These are phyloP conservation scores for Micropoecilia bifurca DNA, from an alignment of 2,797 vertebrate genomes.

Conservation along the genomic window DNA sequence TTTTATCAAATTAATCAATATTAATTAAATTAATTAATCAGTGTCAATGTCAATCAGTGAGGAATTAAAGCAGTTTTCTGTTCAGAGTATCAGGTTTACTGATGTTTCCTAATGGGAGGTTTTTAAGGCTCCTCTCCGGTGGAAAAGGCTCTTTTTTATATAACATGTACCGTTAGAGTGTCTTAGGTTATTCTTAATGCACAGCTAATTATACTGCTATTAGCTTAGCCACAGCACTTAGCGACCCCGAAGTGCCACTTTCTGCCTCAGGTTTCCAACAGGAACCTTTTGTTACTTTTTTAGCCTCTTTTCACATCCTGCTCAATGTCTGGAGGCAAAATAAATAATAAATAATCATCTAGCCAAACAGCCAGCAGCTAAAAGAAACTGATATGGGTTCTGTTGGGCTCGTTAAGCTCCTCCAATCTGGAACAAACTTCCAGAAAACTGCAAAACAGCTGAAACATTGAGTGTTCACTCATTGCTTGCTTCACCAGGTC, in stretches of 20 bases:
- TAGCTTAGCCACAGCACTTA: neutral
- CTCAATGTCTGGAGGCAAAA: neutral
- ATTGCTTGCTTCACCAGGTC: no score
- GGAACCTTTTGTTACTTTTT: neutral
- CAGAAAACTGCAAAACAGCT: no score
- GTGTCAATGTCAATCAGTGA: neutral
- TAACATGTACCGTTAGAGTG: neutral
- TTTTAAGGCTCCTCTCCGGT: neutral
- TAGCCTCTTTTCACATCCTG: neutral
- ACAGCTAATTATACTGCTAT: neutral
- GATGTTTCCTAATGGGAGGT: neutral
- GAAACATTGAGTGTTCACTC: no score
- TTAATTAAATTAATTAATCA: neutral
- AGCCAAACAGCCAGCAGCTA: neutral
- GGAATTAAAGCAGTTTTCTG: neutral
- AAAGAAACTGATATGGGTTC: neutral
- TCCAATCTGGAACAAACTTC: no score
- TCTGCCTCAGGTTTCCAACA: neutral
- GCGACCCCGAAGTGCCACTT: neutral
- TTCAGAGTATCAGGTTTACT: neutral
- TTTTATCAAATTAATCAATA: no score
- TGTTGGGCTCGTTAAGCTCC: neutral
- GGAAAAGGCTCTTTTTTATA: neutral
- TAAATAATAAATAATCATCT: neutral
- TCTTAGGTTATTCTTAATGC: neutral